Conservation (phyloP, 2,113 vertebrate genomes). For the Mirza zaza region DNA sequence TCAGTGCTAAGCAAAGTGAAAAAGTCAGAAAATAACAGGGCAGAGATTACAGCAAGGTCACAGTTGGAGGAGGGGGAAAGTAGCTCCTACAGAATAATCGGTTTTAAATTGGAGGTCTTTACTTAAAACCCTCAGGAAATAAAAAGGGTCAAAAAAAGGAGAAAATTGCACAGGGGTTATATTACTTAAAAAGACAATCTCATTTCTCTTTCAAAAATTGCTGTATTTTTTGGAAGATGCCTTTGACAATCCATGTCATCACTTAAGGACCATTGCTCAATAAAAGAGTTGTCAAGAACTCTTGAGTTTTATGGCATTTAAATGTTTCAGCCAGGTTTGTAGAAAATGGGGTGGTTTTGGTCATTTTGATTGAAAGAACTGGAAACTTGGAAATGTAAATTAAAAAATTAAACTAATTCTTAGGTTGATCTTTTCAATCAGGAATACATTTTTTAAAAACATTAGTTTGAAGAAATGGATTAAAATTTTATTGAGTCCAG, state of each 20-base stretch:
- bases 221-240: conserved; percentile 71
- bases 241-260: conserved; percentile 82
- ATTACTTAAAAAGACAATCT: conserved; percentile 83
- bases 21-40: conserved; percentile 77
- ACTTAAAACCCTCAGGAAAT: conserved; percentile 83
- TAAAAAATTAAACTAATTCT: background rate
- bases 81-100: conserved; percentile 78
- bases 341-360: conserved; percentile 21
- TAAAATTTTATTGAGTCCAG: conserved; percentile 20
- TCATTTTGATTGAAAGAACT: conserved; percentile 30
- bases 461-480: background rate
- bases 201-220: conserved; percentile 81
- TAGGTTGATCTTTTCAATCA: accelerated
- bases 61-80: conserved; percentile 52
- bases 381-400: conserved; percentile 13
- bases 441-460: background rate
- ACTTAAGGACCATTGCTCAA: conserved; percentile 64
- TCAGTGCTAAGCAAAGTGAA: conserved; percentile 71
- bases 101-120: conserved; percentile 85
- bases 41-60: conserved; percentile 66
- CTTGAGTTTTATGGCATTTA: conserved; percentile 33
- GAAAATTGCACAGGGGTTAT: conserved; percentile 80
- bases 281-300: conserved; percentile 61
- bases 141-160: conserved; percentile 81
- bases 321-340: conserved; percentile 8